A percentile compares a stretch with the other conserved stretches of the same genome.
Evolutionary conservation across 2,888 invertebrate species (phyloP).

Genomic region (Oxytorus armatus): DNA sequence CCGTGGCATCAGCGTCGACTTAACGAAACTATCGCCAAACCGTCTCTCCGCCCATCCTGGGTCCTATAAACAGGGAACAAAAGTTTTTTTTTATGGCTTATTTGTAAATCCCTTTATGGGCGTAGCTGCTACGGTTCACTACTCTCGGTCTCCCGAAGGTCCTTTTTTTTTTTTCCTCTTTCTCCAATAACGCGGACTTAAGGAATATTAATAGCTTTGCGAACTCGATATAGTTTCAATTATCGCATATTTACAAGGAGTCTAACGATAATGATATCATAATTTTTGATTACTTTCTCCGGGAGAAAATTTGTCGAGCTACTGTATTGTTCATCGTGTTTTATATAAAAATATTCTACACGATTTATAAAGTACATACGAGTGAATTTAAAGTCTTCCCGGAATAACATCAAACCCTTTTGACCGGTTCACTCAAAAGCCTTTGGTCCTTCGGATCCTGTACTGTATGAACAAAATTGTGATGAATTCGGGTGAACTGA

Average conservation of each 20-base stretch:
- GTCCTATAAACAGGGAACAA: slow-evolving; percentile 32
- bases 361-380: no score
- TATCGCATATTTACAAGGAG: not conserved
- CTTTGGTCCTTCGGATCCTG: no score
- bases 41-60: not conserved
- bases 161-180: slow-evolving; percentile 7
- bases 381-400: no score
- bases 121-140: slow-evolving; percentile 15
- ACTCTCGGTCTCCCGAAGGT: not conserved
- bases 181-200: not conserved
- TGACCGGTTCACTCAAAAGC: no score
- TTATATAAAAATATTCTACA: no score
- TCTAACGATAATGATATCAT: not conserved
- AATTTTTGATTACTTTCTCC: not conserved
- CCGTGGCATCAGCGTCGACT: slow-evolving; percentile 46
- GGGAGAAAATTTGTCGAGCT: not conserved
- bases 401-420: no score
- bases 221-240: slow-evolving; percentile 17
- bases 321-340: not conserved
- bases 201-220: not conserved
- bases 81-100: slow-evolving; percentile 62
- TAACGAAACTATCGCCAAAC: slow-evolving; percentile 37
- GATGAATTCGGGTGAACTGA: no score
- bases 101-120: slow-evolving; percentile 48
- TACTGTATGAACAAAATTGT: no score